Percentiles rank a stretch among this genome's conserved stretches.
Conservation (phyloP, 2,888 invertebrate genomes). For the Ernsta delagoae region DNA sequence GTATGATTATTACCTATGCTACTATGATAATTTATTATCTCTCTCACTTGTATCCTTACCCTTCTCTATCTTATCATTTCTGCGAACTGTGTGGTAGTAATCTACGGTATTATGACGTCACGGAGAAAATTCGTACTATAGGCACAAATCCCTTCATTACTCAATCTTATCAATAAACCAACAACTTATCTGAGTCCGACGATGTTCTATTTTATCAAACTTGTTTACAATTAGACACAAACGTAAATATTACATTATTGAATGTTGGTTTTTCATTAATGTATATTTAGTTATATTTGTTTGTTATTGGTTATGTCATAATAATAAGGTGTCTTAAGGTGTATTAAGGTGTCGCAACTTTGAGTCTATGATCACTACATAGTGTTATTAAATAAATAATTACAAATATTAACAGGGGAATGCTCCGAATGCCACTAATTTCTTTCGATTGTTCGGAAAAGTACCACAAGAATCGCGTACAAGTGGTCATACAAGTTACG, state of each 20-base stretch:
- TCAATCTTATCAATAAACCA: conserved; percentile 15
- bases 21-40: conserved; percentile 11
- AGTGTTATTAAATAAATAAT: too few species aligned
- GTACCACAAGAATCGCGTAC: too few species aligned
- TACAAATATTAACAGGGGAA: too few species aligned
- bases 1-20: not conserved
- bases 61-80: conserved; percentile 45
- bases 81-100: conserved; percentile 40
- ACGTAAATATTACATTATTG: not conserved
- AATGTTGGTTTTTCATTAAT: not conserved
- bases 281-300: not conserved
- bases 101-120: conserved; percentile 39
- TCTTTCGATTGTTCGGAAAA: too few species aligned
- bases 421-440: too few species aligned
- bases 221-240: conserved; percentile 3
- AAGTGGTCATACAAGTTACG: too few species aligned
- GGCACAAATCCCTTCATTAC: conserved; percentile 21
- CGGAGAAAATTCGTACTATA: conserved; percentile 25
- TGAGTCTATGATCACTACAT: too few species aligned
- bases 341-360: too few species aligned
- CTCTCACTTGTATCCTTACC: conserved; percentile 39
- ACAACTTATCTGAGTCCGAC: not conserved
- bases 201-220: conserved; percentile 1
- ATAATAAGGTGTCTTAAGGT: too few species aligned
- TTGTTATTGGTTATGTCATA: not conserved